phyloP scores from a whole-genome alignment of 2,888 invertebrate genomes.

The Lumbricus terrestris region DNA sequence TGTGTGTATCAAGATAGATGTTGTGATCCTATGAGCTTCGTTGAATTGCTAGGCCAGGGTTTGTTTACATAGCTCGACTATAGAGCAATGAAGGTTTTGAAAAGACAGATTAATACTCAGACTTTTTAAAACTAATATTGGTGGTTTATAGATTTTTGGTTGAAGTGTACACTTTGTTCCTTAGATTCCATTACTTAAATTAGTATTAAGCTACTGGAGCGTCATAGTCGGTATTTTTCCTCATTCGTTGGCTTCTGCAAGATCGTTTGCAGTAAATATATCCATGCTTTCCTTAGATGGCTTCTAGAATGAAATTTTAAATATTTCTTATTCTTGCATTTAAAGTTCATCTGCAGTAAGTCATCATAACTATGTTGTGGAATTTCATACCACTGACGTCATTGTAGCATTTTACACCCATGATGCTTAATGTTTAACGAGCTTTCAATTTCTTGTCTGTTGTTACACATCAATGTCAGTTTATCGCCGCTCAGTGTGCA shows the following conservation, averaged over 20 bases:
- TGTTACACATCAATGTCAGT: not conserved
- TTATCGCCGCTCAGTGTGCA: no score
- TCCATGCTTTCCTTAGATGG: not conserved
- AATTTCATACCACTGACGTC: not conserved
- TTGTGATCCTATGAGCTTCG: not conserved
- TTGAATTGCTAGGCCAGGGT: not conserved
- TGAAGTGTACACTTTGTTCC: not conserved
- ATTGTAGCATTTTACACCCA: not conserved
- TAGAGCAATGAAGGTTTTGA: not conserved
- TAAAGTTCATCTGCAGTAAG: not conserved
- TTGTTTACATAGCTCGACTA: not conserved
- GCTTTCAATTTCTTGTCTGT: not conserved
- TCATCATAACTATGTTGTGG: no score
- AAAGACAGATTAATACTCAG: not conserved
- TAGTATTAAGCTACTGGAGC: not conserved
- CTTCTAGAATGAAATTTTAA: not conserved
- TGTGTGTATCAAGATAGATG: not conserved
- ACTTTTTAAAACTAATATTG: not conserved
- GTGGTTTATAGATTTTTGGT: not conserved
- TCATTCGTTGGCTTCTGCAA: not conserved
- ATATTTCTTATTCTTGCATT: not conserved
- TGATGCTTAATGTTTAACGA: not conserved
- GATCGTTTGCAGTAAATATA: not conserved
- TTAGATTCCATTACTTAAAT: not conserved
- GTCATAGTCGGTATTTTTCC: not conserved